Evolutionary conservation across 2,888 invertebrate species (phyloP).

Genomic region (Parelbella ahira): DNA sequence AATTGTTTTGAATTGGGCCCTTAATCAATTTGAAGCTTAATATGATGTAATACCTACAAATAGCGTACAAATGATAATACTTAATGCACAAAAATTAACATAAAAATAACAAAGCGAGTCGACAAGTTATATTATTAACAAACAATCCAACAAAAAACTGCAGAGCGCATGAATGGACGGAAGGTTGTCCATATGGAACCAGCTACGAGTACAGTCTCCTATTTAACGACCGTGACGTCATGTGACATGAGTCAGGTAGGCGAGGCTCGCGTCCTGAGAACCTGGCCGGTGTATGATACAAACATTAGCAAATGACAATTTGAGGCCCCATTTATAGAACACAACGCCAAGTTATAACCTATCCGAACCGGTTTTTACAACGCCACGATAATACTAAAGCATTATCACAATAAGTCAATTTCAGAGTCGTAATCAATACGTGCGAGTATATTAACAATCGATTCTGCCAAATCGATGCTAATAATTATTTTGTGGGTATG

Average conservation of each 20-base stretch:
- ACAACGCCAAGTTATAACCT: no score
- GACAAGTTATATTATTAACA: constrained; percentile 44
- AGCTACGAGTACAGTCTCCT: constrained; percentile 26
- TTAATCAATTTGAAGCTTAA: no score
- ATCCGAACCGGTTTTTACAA: no score
- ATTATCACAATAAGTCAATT: no score
- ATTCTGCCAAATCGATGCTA: no score
- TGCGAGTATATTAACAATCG: no score
- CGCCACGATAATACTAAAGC: no score
- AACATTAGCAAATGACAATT: constrained; percentile 19
- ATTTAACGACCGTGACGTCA: constrained; percentile 29
- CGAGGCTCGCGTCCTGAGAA: constrained; percentile 13
- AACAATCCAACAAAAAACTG: constrained; percentile 44
- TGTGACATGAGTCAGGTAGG: constrained; percentile 20
- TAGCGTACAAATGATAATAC: not conserved
- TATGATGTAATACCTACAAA: no score
- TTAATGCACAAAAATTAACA: no score
- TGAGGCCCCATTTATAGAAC: constrained; percentile 11
- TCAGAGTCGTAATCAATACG: no score
- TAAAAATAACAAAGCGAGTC: constrained; percentile 8
- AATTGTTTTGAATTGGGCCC: no score
- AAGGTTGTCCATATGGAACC: constrained; percentile 51
- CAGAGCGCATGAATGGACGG: constrained; percentile 59
- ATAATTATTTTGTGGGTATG: no score
- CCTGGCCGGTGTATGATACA: constrained; percentile 19